Base-by-base conservation (phyloP, 2,113 vertebrate species). In the Blennius ocellaris region DNA sequence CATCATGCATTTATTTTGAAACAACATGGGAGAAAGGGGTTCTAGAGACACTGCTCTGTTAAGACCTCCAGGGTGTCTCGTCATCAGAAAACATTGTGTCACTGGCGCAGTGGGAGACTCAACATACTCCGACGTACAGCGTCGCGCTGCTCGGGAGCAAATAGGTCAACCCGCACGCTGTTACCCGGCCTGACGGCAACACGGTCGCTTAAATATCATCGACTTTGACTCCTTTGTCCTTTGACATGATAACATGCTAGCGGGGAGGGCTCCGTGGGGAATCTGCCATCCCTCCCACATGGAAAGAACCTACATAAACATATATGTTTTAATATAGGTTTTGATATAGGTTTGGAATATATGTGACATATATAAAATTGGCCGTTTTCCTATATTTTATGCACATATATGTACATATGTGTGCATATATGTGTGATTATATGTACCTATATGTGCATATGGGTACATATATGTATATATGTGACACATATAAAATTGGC, bases 141-240 rank as follows among this genome's bases (percentile, higher is more conserved):
- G 47, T 43, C 48, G 53, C 17, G 63, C 37, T 11, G 16, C 44
- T 12, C 21, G 44, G 36, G 44, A 11, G 3, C 41, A 82, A 80
- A 62, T 71, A 66, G 75, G 78, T 83, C 80, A 82, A 82, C 10
- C 41, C 56, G 51, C 47, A 47, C 11, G 8, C 49, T 56, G 11
- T 64, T 66, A 40, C 53, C 50, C 38, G 17, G 21, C 54, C 56
- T 51, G 30, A 50, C 45, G 45, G 80, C 77, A 62, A 69, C n/a
- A 39, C 21, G 47, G 50, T 52, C 52, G n/a, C 17, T 68, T 63
- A 30, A 58, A 76, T 60, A 51, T 67, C 12, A 58, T 76, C 7
- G 38, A 54, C 59, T 52, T 16, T 5, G 15, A 64, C 58, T 69
- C 41, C 60, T 78, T 68, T 68, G 60, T 56, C 64, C n/a, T 63